A percentile compares a stretch with the other conserved stretches of the same genome.
phyloP scores from a whole-genome alignment of 2,888 invertebrate genomes.

The Euzophera pinguis region DNA sequence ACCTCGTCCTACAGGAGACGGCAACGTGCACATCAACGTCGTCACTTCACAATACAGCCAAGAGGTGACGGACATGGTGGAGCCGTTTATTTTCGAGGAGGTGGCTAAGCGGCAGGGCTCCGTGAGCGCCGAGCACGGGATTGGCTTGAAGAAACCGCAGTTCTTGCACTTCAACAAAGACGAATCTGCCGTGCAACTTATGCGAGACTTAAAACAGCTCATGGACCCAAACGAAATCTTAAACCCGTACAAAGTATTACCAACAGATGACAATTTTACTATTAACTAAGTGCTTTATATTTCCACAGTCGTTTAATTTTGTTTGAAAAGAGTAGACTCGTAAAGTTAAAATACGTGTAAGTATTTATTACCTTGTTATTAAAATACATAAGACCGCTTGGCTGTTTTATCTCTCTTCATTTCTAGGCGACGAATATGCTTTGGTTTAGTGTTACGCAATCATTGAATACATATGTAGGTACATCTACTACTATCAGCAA shows the following conservation, averaged over 20 bases:
- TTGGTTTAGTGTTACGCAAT: not conserved
- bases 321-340: too few species aligned
- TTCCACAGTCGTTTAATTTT: too few species aligned
- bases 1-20: constrained; percentile 83
- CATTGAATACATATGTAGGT: not conserved
- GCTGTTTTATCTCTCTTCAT: too few species aligned
- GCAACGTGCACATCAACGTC: constrained; percentile 96
- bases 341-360: too few species aligned
- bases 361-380: too few species aligned
- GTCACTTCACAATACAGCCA: constrained; percentile 82
- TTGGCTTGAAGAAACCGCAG: constrained; percentile 92
- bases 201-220: constrained; percentile 89
- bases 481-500: too few species aligned
- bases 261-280: constrained; percentile 23
- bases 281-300: not conserved
- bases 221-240: constrained; percentile 96
- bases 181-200: constrained; percentile 84
- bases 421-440: too few species aligned
- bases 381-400: too few species aligned
- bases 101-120: constrained; percentile 89
- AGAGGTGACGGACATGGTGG: constrained; percentile 83
- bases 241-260: constrained; percentile 95
- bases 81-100: constrained; percentile 94
- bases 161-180: constrained; percentile 90
- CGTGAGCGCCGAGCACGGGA: constrained; percentile 97